A percentile compares a stretch with the other conserved stretches of the same genome.
These are phyloP conservation scores for Campopleginae sp. DNA, from an alignment of 2,888 invertebrate species.

Conservation along the genomic window DNA sequence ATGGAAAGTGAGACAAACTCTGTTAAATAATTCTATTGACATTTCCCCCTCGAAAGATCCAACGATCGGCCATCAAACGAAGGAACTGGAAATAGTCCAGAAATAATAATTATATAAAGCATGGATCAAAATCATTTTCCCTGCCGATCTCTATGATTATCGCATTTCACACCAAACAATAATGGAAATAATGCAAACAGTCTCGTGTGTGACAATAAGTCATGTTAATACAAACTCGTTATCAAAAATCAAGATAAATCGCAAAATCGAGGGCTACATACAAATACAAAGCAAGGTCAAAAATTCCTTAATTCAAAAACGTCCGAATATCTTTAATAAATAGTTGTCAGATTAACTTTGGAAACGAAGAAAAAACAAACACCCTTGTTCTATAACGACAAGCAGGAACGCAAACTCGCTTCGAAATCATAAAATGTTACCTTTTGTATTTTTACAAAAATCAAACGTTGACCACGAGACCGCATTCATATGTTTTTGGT, in stretches of 20 bases:
- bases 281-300: constrained; percentile 1
- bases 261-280: constrained; percentile 63
- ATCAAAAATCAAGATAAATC: constrained; percentile 56
- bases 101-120: constrained; percentile 39
- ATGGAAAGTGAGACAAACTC: constrained; percentile 39
- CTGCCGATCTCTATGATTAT: constrained; percentile 55
- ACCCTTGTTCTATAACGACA: not conserved
- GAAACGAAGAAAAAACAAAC: constrained; percentile 6
- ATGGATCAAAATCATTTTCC: constrained; percentile 59
- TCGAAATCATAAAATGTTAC: constrained; percentile 24
- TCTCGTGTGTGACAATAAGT: constrained; percentile 70
- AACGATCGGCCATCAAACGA: constrained; percentile 2
- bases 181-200: constrained; percentile 61
- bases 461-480: constrained; percentile 18
- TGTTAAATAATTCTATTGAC: constrained; percentile 61
- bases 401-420: constrained; percentile 56
- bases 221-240: constrained; percentile 54
- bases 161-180: constrained; percentile 51
- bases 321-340: constrained; percentile 7
- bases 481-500: constrained; percentile 22
- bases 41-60: constrained; percentile 17
- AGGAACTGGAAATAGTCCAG: constrained; percentile 15
- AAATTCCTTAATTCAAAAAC: not conserved
- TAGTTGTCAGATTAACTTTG: constrained; percentile 1
- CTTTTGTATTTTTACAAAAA: constrained; percentile 41